A percentile compares a stretch with the other conserved stretches of the same genome.
Conservation (phyloP, 2,797 vertebrate genomes). For the Gadopsis bispinosus region DNA sequence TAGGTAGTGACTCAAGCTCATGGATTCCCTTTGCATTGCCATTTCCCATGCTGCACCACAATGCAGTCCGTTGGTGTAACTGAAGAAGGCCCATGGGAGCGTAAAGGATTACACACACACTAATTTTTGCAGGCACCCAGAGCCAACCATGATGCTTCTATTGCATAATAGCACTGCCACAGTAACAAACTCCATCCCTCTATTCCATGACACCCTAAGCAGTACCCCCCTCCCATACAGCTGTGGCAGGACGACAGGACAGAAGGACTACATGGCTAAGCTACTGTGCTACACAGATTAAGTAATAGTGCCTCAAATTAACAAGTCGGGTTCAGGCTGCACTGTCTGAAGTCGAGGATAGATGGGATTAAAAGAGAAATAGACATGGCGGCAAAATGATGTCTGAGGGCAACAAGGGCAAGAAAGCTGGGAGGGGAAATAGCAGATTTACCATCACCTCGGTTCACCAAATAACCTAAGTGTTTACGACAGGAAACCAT, state of each 20-base stretch:
- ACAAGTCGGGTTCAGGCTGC: conserved; percentile 26
- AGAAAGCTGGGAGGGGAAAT: neutral
- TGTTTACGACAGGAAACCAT: neutral
- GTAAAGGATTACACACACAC: conserved; percentile 26
- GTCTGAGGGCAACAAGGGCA: conserved; percentile 11
- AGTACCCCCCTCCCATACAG: neutral
- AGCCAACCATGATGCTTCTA: neutral
- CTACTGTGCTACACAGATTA: conserved; percentile 62
- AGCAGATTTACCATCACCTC: conserved; percentile 7
- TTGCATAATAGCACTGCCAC: neutral
- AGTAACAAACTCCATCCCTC: conserved; percentile 3
- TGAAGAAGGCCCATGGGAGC: conserved; percentile 29
- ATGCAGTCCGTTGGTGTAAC: conserved; percentile 24
- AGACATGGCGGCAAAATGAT: conserved; percentile 18
- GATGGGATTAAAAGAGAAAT: conserved; percentile 56
- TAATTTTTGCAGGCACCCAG: neutral
- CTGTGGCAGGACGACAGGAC: conserved; percentile 20
- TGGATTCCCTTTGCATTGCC: neutral
- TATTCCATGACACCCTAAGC: conserved; percentile 24
- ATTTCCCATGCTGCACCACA: conserved; percentile 38
- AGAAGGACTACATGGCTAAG: conserved; percentile 53
- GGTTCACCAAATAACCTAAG: neutral
- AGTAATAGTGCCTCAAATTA: conserved; percentile 32
- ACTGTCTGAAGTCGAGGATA: conserved; percentile 27
- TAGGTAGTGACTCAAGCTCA: neutral